A percentile compares a stretch with the other conserved stretches of the same genome.
Conservation (phyloP, 2,888 invertebrate genomes). For the Sicus ferrugineus region DNA sequence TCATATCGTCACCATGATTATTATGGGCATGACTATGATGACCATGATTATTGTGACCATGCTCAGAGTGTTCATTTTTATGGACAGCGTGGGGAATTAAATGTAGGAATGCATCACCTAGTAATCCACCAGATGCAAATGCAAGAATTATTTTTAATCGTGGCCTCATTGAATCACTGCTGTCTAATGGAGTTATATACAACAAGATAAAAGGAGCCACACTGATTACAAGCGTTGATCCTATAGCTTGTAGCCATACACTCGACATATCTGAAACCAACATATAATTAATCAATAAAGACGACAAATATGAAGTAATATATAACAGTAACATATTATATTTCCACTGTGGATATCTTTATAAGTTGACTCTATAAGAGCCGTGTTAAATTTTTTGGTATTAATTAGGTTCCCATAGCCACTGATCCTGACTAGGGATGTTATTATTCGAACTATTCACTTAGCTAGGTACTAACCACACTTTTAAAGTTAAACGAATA, state of each 20-base stretch:
- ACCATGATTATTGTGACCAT: slow-evolving; percentile 66
- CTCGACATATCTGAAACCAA: slow-evolving; percentile 49
- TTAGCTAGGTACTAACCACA: no score
- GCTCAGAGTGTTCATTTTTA: slow-evolving; percentile 62
- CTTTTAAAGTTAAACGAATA: no score
- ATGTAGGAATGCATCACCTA: slow-evolving; percentile 99
- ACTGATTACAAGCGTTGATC: slow-evolving; percentile 92
- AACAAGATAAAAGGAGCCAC: slow-evolving; percentile 93
- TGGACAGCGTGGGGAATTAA: slow-evolving; percentile 94
- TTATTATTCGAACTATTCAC: no score
- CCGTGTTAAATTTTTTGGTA: no score
- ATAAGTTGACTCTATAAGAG: no score
- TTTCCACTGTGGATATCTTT: no score
- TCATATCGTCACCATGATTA: slow-evolving; percentile 77
- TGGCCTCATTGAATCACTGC: slow-evolving; percentile 82
- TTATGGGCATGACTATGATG: slow-evolving; percentile 58
- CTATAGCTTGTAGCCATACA: slow-evolving; percentile 82
- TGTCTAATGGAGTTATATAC: slow-evolving; percentile 91
- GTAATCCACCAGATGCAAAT: slow-evolving; percentile 93
- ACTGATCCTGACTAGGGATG: no score
- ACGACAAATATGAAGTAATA: no score
- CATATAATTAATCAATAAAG: neutral
- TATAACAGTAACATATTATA: no score
- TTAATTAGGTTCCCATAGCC: no score
- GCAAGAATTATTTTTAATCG: slow-evolving; percentile 88